Base-by-base conservation (phyloP, 2,888 invertebrate species). In the Thyatira batis region DNA sequence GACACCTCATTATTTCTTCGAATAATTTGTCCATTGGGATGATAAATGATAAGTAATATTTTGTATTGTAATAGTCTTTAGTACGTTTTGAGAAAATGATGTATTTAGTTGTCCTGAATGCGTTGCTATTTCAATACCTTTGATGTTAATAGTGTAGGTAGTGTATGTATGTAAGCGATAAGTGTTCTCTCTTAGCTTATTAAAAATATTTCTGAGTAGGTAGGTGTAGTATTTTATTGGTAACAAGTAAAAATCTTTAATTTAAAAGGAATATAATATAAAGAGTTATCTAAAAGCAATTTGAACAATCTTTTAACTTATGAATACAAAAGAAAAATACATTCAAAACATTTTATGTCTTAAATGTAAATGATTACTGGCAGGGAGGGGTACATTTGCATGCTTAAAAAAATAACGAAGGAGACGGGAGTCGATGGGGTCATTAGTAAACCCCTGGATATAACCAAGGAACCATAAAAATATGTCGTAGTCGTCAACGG, bases 11-110 rank as follows among this genome's bases (percentile, higher is more conserved):
- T 79, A 78, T 80, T 74, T 70, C 67, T 71, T 65, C 69, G 71
- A 80, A 80, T 81, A 78, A 79, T 82, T 80, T 82, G 78, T 79
- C 76, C 69, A 83, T 78, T 80, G 78, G 78, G 76, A 78, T 83
- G 78, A 82, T 78, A 69, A 71, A 80, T 76, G 62, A 76, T 72
- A 76, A 73, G 78, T 73, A 72, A 72, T 70, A 71, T 73, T 65
- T 73, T 73, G 73, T 76, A 75, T 73, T 78, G 74, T 72, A 69
- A 64, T 63, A 70, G 77, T 76, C 80, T 81, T 84, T 81, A 83
- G 78, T 65, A 57, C 78, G 71, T 69, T 83, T 77, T 78, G 77
- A 79, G 76, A 78, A 74, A 72, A 73, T 76, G 58, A 84, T 81
- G 78, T 80, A 84, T 84, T 73, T 78, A 67, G 69, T 63, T 72